Evolutionary conservation across 2,113 vertebrate species (phyloP), one percentile per base, ranked within the genome.

Genomic region (Microcebus murinus): DNA sequence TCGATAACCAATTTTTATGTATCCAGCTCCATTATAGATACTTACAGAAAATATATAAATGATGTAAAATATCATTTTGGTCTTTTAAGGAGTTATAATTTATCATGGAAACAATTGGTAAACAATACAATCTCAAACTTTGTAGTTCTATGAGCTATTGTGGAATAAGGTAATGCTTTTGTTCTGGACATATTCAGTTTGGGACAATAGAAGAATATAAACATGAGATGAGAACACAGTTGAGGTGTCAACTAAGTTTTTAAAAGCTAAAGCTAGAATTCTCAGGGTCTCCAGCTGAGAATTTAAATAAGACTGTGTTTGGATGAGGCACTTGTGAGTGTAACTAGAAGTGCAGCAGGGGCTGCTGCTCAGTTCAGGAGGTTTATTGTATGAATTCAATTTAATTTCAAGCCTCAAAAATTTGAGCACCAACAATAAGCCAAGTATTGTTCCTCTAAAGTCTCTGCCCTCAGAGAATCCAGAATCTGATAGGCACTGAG

Each of bases 1-100:
- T 84, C 59, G 85, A 25, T 76, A 94, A 86, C 23, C 21, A 92
- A 79, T 92, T 85, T 34, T 65, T 89, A 96, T 80, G 34, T 92
- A 42, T 27, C 29, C 18, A 42, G 45, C 45, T 45, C 34, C 73
- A 4, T 85, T 93, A 36, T 81, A 77, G 50, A 81, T 73, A 61
- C 9, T 14, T 14, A 81, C 73, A 55, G n/a, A 96, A 91, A 74
- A 95, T 73, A 91, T 29, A 63, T 39, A 89, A 93, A 68, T 83
- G 1, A 8, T 79, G 17, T 70, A 65, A 94, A 76, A 55, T 57
- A 61, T 80, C 31, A 57, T 94, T 81, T 85, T n/a, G 6, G 0
- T 73, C 74, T 95, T 89, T 18, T 39, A 90, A 86, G 23, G 20
- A 81, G 74, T 96, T 90, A 39, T 76, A 85, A 81, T 52, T 70